These are phyloP conservation scores for Pseudeuparius sepicola DNA, from an alignment of 2,888 invertebrate genomes.

Conservation along the genomic window DNA sequence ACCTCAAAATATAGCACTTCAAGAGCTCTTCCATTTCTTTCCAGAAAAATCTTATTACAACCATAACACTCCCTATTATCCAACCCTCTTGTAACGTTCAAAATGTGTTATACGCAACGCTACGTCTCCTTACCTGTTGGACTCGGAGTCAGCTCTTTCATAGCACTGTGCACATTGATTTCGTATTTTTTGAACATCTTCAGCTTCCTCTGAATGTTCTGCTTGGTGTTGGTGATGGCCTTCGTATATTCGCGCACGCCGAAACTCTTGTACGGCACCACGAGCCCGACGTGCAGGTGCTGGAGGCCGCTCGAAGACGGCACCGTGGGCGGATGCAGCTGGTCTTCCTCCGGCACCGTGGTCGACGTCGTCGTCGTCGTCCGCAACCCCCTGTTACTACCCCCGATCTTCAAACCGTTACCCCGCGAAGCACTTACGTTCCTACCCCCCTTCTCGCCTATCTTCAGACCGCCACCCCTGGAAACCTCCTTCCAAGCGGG, in stretches of 20 bases:
- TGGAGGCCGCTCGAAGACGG: constrained; percentile 24
- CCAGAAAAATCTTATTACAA: too few species aligned
- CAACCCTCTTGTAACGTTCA: too few species aligned
- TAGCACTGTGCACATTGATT: constrained; percentile 56
- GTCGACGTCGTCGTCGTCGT: constrained; percentile 28
- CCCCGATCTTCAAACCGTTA: constrained; percentile 35
- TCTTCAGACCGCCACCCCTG: constrained; percentile 35
- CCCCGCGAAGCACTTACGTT: constrained; percentile 33
- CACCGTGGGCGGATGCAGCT: constrained; percentile 26
- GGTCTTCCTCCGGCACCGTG: constrained; percentile 32
- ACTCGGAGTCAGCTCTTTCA: constrained; percentile 66
- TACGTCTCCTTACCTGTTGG: constrained; percentile 53
- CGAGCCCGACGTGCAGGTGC: constrained; percentile 55
- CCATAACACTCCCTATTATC: too few species aligned
- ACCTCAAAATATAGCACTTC: too few species aligned
- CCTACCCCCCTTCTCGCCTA: constrained; percentile 31
- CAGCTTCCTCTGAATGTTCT: constrained; percentile 55
- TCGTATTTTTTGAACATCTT: constrained; percentile 60
- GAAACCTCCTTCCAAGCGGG: constrained; percentile 39
- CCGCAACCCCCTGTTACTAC: constrained; percentile 29
- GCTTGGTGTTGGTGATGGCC: constrained; percentile 58
- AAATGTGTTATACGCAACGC: too few species aligned
- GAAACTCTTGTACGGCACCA: constrained; percentile 68
- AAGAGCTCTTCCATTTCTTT: too few species aligned
- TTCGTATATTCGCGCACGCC: constrained; percentile 63